A percentile compares a stretch with the other conserved stretches of the same genome.
These are phyloP conservation scores for Masnerella sp. DNA, from an alignment of 2,888 invertebrate genomes.

Conservation along the genomic window DNA sequence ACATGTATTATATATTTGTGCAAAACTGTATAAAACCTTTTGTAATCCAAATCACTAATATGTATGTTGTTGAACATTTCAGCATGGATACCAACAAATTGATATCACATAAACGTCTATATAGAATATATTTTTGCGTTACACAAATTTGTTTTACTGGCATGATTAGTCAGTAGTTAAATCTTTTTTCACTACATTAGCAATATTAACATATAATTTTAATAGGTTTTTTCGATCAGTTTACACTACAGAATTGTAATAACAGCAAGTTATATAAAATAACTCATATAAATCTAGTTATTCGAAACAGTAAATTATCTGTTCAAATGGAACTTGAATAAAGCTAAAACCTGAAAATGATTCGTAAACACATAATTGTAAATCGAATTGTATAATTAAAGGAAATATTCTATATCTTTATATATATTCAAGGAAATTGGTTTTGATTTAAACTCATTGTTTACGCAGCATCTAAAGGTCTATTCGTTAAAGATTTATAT, in stretches of 20 bases:
- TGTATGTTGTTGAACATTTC: constrained; percentile 25
- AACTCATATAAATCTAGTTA: no score
- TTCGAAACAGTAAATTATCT: no score
- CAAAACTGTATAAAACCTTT: constrained; percentile 49
- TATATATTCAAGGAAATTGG: no score
- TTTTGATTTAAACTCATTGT: constrained; percentile 1
- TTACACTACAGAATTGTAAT: no score
- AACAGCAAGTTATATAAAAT: no score
- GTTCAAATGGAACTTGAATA: no score
- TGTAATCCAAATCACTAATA: constrained; percentile 24
- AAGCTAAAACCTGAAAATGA: no score
- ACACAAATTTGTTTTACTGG: constrained; percentile 36
- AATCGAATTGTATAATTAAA: no score
- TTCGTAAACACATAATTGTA: no score
- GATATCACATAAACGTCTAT: constrained; percentile 37
- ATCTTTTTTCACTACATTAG: neutral
- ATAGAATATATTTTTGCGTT: constrained; percentile 48
- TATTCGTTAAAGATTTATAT: constrained; percentile 5
- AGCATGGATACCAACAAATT: constrained; percentile 19
- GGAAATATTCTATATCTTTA: no score
- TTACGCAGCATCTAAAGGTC: constrained; percentile 17
- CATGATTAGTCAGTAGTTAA: constrained; percentile 16
- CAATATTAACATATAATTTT: neutral
- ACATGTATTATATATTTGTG: constrained; percentile 38
- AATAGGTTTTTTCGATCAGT: no score